A percentile compares a stretch with the other conserved stretches of the same genome.
These are phyloP conservation scores for Torymus tubicola DNA, from an alignment of 2,888 invertebrate genomes.

Conservation along the genomic window DNA sequence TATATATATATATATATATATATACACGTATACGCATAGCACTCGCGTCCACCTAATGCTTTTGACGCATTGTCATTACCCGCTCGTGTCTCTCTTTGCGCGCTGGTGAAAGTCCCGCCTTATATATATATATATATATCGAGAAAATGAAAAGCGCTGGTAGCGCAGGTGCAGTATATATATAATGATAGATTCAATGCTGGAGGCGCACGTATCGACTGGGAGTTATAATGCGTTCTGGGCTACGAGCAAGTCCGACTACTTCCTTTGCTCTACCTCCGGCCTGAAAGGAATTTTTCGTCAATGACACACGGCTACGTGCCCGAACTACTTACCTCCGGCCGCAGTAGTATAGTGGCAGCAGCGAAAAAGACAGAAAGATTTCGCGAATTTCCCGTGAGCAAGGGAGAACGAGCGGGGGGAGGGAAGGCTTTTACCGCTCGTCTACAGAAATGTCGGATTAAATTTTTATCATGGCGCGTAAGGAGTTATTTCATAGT, in stretches of 20 bases:
- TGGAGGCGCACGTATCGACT: constrained; percentile 7
- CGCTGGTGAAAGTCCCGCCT: no score
- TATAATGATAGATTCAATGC: no score
- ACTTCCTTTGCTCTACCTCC: constrained; percentile 9
- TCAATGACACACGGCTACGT: constrained; percentile 57
- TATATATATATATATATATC: no score
- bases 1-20: no score
- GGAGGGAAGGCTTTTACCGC: no score
- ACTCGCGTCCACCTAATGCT: neutral
- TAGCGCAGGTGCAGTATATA: no score
- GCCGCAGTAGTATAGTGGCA: neutral
- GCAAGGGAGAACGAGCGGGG: neutral
- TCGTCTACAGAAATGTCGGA: no score
- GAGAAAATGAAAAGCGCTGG: constrained; percentile 36
- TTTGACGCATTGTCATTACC: constrained; percentile 12
- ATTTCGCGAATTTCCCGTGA: constrained; percentile 36
- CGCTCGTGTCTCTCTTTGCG: constrained; percentile 3
- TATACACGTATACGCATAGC: no score
- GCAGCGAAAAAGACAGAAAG: constrained; percentile 39
- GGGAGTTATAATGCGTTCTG: constrained; percentile 57
- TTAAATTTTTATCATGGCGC: no score
- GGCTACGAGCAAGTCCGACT: constrained; percentile 27
- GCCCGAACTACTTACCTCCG: constrained; percentile 48
- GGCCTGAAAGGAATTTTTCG: constrained; percentile 52
- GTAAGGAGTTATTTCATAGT: no score